These are phyloP conservation scores for Helicoverpa zea DNA, from an alignment of 1,140 invertebrate genomes.

Conservation along the genomic window DNA sequence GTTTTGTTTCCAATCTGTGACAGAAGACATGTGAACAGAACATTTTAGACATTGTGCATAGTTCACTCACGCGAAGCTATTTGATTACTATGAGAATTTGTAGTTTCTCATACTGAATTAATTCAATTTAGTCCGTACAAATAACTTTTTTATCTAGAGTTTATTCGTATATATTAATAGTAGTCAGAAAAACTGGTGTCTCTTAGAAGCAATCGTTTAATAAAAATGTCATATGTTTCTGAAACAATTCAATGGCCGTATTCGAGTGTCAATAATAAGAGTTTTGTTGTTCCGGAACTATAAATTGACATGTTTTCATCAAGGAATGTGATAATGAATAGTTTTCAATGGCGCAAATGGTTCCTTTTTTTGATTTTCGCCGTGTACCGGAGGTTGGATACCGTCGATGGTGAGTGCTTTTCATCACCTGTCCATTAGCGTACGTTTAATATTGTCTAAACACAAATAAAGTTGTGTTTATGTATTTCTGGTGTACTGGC, in stretches of 20 bases:
- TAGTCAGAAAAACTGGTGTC: slow-evolving; percentile 35
- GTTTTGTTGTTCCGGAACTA: slow-evolving; percentile 68
- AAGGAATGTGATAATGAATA: slow-evolving; percentile 76
- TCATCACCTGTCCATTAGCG: slow-evolving; percentile 27
- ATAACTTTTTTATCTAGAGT: slow-evolving; percentile 5
- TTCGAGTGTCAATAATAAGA: slow-evolving; percentile 74
- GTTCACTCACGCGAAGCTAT: slow-evolving; percentile 49
- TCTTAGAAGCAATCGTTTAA: slow-evolving; percentile 36
- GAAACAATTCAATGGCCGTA: slow-evolving; percentile 75
- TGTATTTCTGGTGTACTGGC: neutral
- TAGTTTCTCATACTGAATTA: slow-evolving; percentile 21
- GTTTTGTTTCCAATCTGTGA: slow-evolving; percentile 7
- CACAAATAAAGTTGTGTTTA: slow-evolving; percentile 43
- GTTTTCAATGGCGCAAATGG: slow-evolving; percentile 70
- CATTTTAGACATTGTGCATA: slow-evolving; percentile 16
- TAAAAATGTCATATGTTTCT: slow-evolving; percentile 73
- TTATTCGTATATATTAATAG: slow-evolving; percentile 10
- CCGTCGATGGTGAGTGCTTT: slow-evolving; percentile 70
- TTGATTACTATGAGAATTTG: slow-evolving; percentile 39
- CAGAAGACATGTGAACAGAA: too few species aligned
- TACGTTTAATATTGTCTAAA: slow-evolving; percentile 16
- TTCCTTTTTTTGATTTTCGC: slow-evolving; percentile 68
- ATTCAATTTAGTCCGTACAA: neutral
- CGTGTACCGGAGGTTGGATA: slow-evolving; percentile 62
- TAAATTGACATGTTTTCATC: slow-evolving; percentile 73